Evolutionary conservation across 2,113 vertebrate genomes (phyloP).

Genomic region (Beaufortia kweichowensis): DNA sequence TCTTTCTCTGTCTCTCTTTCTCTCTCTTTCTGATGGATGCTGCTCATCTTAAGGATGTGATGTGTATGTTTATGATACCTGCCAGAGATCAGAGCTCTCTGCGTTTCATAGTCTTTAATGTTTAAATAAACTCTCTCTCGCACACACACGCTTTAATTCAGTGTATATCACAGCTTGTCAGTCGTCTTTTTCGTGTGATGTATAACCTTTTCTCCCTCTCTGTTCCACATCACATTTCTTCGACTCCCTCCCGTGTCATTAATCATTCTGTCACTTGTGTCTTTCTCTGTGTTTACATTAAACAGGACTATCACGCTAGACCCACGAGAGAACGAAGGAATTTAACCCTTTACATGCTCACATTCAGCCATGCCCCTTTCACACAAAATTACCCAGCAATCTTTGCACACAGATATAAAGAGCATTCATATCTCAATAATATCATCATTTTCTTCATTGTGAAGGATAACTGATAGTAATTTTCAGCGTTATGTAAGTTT

Average conservation of each 20-base stretch:
- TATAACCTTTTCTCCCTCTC: slow-evolving; percentile 32
- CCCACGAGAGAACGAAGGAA: not conserved
- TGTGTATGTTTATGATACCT: slow-evolving; percentile 35
- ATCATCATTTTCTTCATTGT: too few relatives aligned
- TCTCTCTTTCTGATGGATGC: slow-evolving; percentile 17
- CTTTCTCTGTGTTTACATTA: slow-evolving; percentile 52
- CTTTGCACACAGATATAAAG: not conserved
- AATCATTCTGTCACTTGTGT: slow-evolving; percentile 42
- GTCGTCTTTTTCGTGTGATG: not conserved
- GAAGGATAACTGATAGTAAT: too few relatives aligned
- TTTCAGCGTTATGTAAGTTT: too few relatives aligned
- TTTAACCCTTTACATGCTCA: slow-evolving; percentile 18
- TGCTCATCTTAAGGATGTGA: slow-evolving; percentile 9
- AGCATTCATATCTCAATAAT: not conserved
- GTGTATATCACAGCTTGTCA: slow-evolving; percentile 16
- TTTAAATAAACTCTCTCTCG: slow-evolving; percentile 40
- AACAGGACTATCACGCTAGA: slow-evolving; percentile 37
- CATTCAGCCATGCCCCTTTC: not conserved
- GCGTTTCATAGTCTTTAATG: slow-evolving; percentile 14
- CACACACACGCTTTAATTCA: slow-evolving; percentile 34
- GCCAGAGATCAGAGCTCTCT: slow-evolving; percentile 35
- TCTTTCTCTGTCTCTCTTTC: slow-evolving; percentile 17
- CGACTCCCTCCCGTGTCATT: slow-evolving; percentile 27
- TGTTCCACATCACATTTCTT: slow-evolving; percentile 31
- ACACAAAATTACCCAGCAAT: not conserved